Evolutionary conservation across 2,888 invertebrate genomes (phyloP).

Genomic region (Gymnosoma rotundatum): DNA sequence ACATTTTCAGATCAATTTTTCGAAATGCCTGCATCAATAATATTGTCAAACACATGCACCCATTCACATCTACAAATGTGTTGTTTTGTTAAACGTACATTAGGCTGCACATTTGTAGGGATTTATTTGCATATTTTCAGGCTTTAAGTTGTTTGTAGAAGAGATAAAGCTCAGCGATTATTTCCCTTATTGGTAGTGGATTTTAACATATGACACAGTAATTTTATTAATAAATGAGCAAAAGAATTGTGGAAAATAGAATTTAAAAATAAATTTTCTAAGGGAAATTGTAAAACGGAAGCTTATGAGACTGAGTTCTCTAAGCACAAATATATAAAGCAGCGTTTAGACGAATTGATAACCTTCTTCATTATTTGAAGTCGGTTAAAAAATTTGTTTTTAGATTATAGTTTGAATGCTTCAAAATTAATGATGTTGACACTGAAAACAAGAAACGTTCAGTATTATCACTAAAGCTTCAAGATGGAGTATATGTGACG

Average conservation of each 20-base stretch:
- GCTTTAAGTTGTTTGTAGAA: slow-evolving; percentile 14
- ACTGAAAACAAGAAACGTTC: no score
- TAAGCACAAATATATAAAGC: no score
- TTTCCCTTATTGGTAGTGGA: slow-evolving; percentile 33
- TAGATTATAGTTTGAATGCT: no score
- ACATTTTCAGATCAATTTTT: slow-evolving; percentile 49
- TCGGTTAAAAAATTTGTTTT: no score
- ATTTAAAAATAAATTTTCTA: no score
- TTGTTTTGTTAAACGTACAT: slow-evolving; percentile 36
- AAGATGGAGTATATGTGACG: no score
- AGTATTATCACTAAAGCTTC: no score
- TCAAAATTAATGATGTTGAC: no score
- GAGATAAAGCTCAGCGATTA: neutral
- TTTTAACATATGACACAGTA: slow-evolving; percentile 54
- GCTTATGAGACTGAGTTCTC: no score
- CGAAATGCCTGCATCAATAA: slow-evolving; percentile 37
- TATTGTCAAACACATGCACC: neutral
- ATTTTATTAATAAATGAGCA: neutral
- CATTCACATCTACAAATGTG: slow-evolving; percentile 3
- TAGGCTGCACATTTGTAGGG: slow-evolving; percentile 63
- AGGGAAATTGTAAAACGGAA: no score
- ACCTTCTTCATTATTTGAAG: no score
- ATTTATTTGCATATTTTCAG: slow-evolving; percentile 68
- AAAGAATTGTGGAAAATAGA: neutral
- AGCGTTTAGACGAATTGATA: no score